phyloP scores from a whole-genome alignment of 35 echinoderm and acorn worm genomes.

The Apostichopus japonicus region DNA sequence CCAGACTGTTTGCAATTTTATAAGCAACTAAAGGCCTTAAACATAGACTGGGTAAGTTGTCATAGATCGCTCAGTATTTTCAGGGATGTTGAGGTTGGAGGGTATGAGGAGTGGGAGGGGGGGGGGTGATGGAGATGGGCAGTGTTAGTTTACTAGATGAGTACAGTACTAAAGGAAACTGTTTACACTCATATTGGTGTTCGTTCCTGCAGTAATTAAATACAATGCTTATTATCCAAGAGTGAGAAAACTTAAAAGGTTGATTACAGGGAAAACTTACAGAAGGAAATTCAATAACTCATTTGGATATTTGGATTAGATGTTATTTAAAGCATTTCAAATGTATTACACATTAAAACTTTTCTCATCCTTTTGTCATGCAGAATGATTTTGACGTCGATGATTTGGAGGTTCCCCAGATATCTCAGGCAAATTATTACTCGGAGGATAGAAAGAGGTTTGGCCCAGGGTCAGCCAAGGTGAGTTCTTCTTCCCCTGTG shows the following conservation, averaged over 20 bases:
- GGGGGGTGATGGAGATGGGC: too few relatives aligned
- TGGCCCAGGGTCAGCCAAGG: background rate
- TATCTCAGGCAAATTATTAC: slow-evolving; percentile 6
- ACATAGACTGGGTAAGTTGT: slow-evolving; percentile 46
- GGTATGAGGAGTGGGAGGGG: background rate
- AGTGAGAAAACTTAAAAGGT: too few relatives aligned
- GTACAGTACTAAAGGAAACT: too few relatives aligned
- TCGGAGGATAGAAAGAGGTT: background rate
- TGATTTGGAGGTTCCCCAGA: background rate
- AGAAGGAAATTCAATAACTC: too few relatives aligned
- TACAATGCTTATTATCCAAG: too few relatives aligned
- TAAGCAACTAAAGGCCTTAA: slow-evolving; percentile 61
- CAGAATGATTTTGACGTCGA: slow-evolving; percentile 22
- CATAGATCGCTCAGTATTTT: background rate
- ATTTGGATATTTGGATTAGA: too few relatives aligned
- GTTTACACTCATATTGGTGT: too few relatives aligned
- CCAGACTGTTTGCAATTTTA: slow-evolving; percentile 51
- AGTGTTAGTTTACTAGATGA: too few relatives aligned
- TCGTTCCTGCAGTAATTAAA: too few relatives aligned
- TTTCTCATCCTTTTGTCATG: background rate
- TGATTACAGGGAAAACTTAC: too few relatives aligned
- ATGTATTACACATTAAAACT: too few relatives aligned
- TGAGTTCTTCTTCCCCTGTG: background rate
- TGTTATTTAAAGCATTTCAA: too few relatives aligned
- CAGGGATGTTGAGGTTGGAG: background rate